Evolutionary conservation across 2,113 vertebrate species (phyloP).

Genomic region (Malaclemys terrapin): DNA sequence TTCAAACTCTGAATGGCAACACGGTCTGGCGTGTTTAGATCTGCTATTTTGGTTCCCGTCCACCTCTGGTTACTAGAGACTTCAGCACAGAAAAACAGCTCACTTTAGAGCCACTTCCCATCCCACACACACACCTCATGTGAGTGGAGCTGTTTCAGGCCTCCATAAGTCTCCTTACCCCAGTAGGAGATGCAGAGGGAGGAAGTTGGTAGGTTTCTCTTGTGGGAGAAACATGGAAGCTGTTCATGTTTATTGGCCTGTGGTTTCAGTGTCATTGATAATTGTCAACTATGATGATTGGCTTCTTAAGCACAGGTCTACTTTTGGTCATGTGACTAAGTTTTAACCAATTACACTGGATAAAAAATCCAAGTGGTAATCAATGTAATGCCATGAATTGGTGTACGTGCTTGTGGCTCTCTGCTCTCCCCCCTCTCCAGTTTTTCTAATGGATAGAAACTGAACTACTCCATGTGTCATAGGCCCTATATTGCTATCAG

Average conservation of each 20-base stretch:
- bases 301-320: background rate
- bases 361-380: background rate
- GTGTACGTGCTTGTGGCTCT: background rate
- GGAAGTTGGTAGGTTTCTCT: background rate
- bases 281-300: accelerated
- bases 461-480: background rate
- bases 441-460: background rate
- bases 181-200: background rate
- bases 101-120: background rate
- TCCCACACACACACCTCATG: background rate
- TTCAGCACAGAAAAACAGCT: background rate
- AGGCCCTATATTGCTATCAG: background rate
- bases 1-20: background rate
- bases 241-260: background rate
- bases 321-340: accelerated
- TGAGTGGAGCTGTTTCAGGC: background rate
- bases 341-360: background rate
- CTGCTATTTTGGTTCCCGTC: background rate
- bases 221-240: background rate
- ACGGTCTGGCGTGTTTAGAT: background rate
- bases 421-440: background rate
- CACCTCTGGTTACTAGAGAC: background rate
- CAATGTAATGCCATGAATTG: background rate
- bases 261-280: background rate
- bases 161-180: background rate